Base-by-base conservation (phyloP, 2,888 invertebrate species). In the Caenorhabditis imperialis region DNA sequence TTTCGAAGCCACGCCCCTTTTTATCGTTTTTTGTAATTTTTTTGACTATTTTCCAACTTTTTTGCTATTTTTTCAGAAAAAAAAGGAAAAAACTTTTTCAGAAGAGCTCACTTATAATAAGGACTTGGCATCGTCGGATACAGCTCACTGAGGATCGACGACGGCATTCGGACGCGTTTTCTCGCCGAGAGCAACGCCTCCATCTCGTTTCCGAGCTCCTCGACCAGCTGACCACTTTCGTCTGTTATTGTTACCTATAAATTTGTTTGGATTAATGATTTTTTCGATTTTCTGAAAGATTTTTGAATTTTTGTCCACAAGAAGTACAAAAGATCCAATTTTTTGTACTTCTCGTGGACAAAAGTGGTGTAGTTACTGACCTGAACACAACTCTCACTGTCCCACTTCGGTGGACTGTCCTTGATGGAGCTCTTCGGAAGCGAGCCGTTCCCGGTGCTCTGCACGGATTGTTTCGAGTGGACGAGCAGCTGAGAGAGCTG, bases 41-140 rank as follows among this genome's bases (percentile, higher is more conserved):
- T 33, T 48, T 14, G 12, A 12, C 8, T 3, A 20, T 45, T 12
- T 12, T n/a, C n/a, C n/a, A 30, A 30, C 10, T 30, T 6, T 30
- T 30, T 30, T 30, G 30, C 30, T 30, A 30, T 10, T 30, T 30
- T 10, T 30, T 10, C 10, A 6, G 6, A 30, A 7, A 30, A 7
- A 10, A 30, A 6, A 30, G 6, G 30, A 6, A 30, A 30, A 30
- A 30, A 30, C n/a, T n/a, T 2, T 53, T 37, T n/a, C 14, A 35
- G 10, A 18, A 14, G 8, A 16, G 44, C 72, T 50, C n/a, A 85
- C 86, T 79, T 82, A 72, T 87, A 85, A 70, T 85, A 87, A 1
- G 87, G 88, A 58, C 80, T 81, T 6, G 86, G 85, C 82, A 88
- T 78, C n/a, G 81, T 77, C 4, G 88, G 88, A 65, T 88, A 88